Base-by-base conservation (phyloP, 23 tunicate species). In the Clavelina lepadiformis region DNA sequence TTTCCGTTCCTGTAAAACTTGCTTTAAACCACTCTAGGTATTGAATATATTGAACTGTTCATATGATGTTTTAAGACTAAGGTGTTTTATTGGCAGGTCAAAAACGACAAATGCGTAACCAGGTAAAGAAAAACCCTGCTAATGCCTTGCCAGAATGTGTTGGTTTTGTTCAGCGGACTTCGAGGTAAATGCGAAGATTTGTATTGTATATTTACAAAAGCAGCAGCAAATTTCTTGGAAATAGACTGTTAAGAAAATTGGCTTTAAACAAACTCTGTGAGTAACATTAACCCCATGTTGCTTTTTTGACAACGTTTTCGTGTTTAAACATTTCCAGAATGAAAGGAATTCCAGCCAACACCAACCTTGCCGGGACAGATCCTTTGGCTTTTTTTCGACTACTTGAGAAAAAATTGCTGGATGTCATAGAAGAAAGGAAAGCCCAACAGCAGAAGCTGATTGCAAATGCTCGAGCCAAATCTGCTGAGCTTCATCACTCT, bases 331-430 rank as follows among this genome's bases (percentile, higher is more conserved):
- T 35, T 35, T 35, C 26, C 56, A 66, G 72, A 15, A 41, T 38
- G 58, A 76, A 63, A 68, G 75, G 81, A 15, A 72, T 81, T 18
- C 91, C 97, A 0, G 58, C 80, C 18, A n/a, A n/a, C n/a, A n/a
- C n/a, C n/a, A 46, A 66, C 22, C 67, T 89, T 28, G 89, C 97
- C 32, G 76, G 82, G 25, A 78, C 81, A n/a, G 64, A 89, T 30
- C 97, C 97, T 24, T 35, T 24, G 0, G 89, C 70, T 1, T 89
- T 89, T 32, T 89, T 89, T 36, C 47, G 57, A 23, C 64, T 41
- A 46, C 75, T 89, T 4, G 27, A 56, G 34, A 75, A n/a, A 1
- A 73, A 79, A 32, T 63, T 89, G 41, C 72, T 81, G n/a, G 60
- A 70, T 56, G 79, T 81, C 7, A 47, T 56, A 34, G 97, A 89